Percentiles rank a stretch among this genome's conserved stretches.
phyloP scores from a whole-genome alignment of 2,797 vertebrate species.

The Setipinna tenuifilis region DNA sequence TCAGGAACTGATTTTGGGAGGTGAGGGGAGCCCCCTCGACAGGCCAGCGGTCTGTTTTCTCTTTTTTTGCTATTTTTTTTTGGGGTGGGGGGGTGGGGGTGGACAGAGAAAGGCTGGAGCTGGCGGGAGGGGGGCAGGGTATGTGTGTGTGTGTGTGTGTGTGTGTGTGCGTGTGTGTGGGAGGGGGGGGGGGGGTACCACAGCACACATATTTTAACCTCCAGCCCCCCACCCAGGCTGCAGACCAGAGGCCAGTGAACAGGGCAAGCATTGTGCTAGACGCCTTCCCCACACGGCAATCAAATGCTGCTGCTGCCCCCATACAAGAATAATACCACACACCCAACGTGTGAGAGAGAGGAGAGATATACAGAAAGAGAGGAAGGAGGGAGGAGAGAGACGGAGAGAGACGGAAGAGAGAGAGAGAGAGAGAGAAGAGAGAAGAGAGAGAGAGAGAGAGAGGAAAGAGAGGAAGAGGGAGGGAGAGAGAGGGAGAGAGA shows the following conservation, averaged over 20 bases:
- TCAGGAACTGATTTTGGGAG: slow-evolving; percentile 26
- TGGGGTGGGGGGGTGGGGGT: slow-evolving; percentile 25
- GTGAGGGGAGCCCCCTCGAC: neutral
- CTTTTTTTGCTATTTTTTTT: slow-evolving; percentile 15
- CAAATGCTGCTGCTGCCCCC: slow-evolving; percentile 71
- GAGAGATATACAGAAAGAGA: slow-evolving; percentile 62
- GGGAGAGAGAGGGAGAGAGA: neutral
- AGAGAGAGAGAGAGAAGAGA: neutral
- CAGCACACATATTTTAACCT: slow-evolving; percentile 72
- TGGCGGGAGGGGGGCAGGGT: neutral
- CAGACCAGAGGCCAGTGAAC: slow-evolving; percentile 76
- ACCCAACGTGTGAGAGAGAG: slow-evolving; percentile 49
- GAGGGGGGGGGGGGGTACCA: slow-evolving; percentile 49
- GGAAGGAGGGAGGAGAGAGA: slow-evolving; percentile 45
- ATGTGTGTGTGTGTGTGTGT: slow-evolving; percentile 62
- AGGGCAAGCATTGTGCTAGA: slow-evolving; percentile 80
- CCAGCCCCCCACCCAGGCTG: slow-evolving; percentile 61
- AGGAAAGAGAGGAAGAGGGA: neutral
- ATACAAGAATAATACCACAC: slow-evolving; percentile 79
- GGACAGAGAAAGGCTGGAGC: neutral
- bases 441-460: neutral
- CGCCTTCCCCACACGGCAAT: slow-evolving; percentile 77
- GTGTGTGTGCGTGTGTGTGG: slow-evolving; percentile 34
- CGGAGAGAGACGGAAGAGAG: slow-evolving; percentile 20
- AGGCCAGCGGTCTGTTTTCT: slow-evolving; percentile 30